Conservation (phyloP, 1,140 invertebrate species). For the Aphaenogaster rudis region DNA sequence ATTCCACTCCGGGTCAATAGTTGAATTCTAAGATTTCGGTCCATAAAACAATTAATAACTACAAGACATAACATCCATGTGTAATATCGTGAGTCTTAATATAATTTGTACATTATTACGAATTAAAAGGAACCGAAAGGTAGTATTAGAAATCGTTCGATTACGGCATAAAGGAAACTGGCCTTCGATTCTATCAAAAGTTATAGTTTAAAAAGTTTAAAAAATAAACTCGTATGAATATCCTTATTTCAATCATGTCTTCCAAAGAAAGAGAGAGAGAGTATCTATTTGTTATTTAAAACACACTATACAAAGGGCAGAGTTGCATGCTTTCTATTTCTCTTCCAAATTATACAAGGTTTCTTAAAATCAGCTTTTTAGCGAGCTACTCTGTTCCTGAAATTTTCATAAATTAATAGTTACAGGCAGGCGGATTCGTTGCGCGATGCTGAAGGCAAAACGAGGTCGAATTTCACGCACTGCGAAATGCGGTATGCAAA, state of each 20-base stretch:
- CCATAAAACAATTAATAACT: too few species aligned
- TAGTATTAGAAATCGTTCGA: neutral
- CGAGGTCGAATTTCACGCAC: slow-evolving; percentile 75
- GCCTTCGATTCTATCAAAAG: neutral
- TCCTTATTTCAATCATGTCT: slow-evolving; percentile 1
- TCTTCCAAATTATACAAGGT: neutral
- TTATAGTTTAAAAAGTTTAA: neutral
- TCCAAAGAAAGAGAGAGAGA: too few species aligned
- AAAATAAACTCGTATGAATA: neutral
- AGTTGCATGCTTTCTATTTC: neutral
- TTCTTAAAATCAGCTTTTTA: slow-evolving; percentile 12
- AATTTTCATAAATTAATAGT: slow-evolving; percentile 45
- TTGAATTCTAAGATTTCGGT: too few species aligned
- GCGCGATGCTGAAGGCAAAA: slow-evolving; percentile 45
- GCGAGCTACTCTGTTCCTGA: neutral
- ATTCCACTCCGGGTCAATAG: too few species aligned
- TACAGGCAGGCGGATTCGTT: slow-evolving; percentile 14
- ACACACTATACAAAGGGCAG: neutral
- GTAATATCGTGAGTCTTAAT: too few species aligned
- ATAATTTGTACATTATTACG: too few species aligned
- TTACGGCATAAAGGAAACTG: neutral
- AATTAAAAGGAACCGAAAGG: too few species aligned
- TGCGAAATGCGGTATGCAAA: slow-evolving; percentile 77
- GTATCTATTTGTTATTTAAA: slow-evolving; percentile 16
- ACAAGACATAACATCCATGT: too few species aligned